Conservation (phyloP, 2,797 vertebrate species). For the Erethizon dorsatum region DNA sequence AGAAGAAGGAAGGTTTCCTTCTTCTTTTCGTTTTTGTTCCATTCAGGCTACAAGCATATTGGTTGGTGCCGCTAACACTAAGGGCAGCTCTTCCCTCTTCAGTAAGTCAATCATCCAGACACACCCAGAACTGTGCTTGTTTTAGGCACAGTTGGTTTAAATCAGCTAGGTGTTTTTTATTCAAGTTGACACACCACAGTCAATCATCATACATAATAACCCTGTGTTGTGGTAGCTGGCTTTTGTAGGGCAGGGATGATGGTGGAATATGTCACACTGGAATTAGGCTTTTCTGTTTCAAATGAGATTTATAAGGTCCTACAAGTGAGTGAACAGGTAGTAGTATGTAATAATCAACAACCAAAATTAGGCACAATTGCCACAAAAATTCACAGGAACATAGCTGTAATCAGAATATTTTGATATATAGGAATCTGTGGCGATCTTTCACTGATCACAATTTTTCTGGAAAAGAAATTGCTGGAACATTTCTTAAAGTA, state of each 20-base stretch:
- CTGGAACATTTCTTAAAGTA: not conserved
- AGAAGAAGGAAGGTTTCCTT: not conserved
- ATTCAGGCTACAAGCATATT: not conserved
- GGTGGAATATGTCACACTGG: not conserved
- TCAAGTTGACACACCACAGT: not conserved
- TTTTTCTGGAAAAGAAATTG: not conserved
- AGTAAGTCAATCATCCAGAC: not conserved
- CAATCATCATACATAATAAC: not conserved
- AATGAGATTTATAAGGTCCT: not conserved
- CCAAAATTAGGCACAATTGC: not conserved
- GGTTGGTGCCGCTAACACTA: not conserved
- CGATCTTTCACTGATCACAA: not conserved
- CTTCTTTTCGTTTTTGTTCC: not conserved
- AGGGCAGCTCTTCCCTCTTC: not conserved
- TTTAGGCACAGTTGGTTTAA: no score
- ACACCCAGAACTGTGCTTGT: not conserved
- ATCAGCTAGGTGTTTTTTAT: not conserved
- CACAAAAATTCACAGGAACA: not conserved
- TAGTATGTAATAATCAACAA: not conserved
- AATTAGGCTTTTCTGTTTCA: not conserved
- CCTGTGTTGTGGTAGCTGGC: not conserved
- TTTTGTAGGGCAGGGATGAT: not conserved
- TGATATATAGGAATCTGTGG: not conserved
- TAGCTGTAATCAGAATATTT: constrained; percentile 12
- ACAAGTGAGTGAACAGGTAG: not conserved